phyloP scores from a whole-genome alignment of 92 coral and sea anemone species.

The Porites evermanni region DNA sequence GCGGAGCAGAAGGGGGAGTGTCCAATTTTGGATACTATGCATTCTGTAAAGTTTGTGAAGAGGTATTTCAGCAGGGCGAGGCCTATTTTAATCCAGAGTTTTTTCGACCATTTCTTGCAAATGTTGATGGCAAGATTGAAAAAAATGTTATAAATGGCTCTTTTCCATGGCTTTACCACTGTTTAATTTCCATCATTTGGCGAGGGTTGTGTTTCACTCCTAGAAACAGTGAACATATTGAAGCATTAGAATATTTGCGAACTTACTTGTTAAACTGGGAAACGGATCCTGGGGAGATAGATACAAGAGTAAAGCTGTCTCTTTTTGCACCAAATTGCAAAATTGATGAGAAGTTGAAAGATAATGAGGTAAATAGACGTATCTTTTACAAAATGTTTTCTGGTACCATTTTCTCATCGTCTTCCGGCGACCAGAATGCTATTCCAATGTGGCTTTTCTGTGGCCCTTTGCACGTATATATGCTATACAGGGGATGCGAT shows the following conservation, averaged over 20 bases:
- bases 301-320: slow-evolving; percentile 8
- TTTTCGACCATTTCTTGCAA: not conserved
- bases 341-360: not conserved
- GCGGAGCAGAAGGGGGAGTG: slow-evolving; percentile 13
- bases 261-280: not conserved
- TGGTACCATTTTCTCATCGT: not conserved
- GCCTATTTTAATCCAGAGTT: not conserved
- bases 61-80: slow-evolving; percentile 9
- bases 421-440: too few species aligned
- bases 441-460: not conserved
- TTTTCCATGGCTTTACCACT: slow-evolving; percentile 18
- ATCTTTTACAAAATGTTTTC: slow-evolving; percentile 3
- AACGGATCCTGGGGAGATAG: not conserved
- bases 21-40: slow-evolving; percentile 23
- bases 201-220: slow-evolving; percentile 23
- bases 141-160: not conserved
- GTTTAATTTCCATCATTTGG: slow-evolving; percentile 28
- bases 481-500: not conserved
- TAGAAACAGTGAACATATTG: not conserved
- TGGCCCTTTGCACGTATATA: slow-evolving; percentile 23
- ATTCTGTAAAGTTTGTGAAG: slow-evolving; percentile 15
- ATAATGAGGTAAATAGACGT: not conserved
- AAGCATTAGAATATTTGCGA: slow-evolving; percentile 11
- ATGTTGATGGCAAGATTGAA: not conserved
- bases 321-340: slow-evolving; percentile 23